Evolutionary conservation across 2,797 vertebrate genomes (phyloP), one percentile per base, ranked within the genome.

Genomic region (Falco biarmicus): DNA sequence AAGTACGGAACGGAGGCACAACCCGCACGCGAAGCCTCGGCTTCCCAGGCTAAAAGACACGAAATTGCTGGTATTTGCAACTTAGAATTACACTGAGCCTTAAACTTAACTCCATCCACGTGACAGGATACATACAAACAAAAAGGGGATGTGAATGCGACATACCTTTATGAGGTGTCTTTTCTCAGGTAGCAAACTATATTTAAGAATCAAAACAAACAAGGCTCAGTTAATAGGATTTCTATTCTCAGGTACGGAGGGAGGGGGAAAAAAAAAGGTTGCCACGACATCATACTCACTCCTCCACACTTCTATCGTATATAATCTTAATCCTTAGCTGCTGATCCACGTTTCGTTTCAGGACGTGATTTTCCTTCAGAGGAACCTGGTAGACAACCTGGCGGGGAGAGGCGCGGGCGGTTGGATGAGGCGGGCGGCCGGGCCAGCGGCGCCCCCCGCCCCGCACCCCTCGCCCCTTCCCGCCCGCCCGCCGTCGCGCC

Each of bases 271-370:
- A 15, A 11, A 9, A 28, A 13, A 15, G 11, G 4, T 8, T 25
- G 18, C 22, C 10, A 15, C 25, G 26, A 18, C 20, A 4, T 28
- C 11, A 11, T 69, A 98, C 99, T 98, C 96, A 99, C 99, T 98
- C 97, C 79, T 99, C 99, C 29, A 99, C 98, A 20, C 99, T 99
- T 96, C 96, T 96, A 97, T 99, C 99, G 10, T 99, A 99, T 17
- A 99, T 92, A 34, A 98, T 99, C 97, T 98, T 98, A 82, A 99
- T 99, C 93, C 99, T 98, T 48, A 99, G 98, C 87, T 98, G 99
- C 6, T 98, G 98, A 76, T 98, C 98, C 59, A 98, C 95, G 59
- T 99, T 98, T 94, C 99, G 98, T 96, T 99, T 99, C 8, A 96
- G 98, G 90, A 99, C 84, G n/a, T 98, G 99, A 59, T 98, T 98